phyloP scores from a whole-genome alignment of 2,888 invertebrate genomes.

The Drosophila merina region DNA sequence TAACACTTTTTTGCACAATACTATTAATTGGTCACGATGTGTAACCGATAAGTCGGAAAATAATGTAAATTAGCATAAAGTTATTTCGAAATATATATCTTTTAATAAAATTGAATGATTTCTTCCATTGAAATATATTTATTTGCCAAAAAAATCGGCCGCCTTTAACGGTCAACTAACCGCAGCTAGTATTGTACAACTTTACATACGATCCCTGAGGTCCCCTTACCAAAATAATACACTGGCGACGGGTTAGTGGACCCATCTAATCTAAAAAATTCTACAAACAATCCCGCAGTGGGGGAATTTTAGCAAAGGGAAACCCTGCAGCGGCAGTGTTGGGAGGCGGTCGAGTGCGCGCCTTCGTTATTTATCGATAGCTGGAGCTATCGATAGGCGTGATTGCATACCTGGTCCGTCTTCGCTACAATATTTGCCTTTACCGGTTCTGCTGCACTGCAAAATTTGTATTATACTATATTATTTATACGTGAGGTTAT shows the following conservation, averaged over 20 bases:
- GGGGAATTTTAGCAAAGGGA: background rate
- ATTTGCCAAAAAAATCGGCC: background rate
- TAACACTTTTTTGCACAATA: background rate
- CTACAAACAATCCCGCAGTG: too few relatives aligned
- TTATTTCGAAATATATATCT: background rate
- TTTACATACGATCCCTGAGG: background rate
- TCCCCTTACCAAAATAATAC: background rate
- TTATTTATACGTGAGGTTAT: constrained; percentile 33
- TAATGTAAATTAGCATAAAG: background rate
- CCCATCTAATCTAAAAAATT: background rate
- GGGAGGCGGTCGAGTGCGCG: background rate
- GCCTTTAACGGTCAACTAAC: background rate
- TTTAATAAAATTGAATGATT: too few relatives aligned
- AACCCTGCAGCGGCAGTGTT: background rate
- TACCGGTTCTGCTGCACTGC: constrained; percentile 46
- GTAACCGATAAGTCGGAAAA: background rate
- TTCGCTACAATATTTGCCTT: constrained; percentile 46
- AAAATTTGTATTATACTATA: constrained; percentile 27
- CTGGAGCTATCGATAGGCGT: constrained; percentile 31
- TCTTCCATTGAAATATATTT: background rate
- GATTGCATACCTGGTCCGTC: constrained; percentile 44
- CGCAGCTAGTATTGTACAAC: background rate
- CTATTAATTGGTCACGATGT: background rate
- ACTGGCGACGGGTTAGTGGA: background rate
- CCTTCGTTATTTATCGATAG: constrained; percentile 12